These are phyloP conservation scores for Macaca nemestrina DNA, from an alignment of 2,113 vertebrate genomes.

Conservation along the genomic window DNA sequence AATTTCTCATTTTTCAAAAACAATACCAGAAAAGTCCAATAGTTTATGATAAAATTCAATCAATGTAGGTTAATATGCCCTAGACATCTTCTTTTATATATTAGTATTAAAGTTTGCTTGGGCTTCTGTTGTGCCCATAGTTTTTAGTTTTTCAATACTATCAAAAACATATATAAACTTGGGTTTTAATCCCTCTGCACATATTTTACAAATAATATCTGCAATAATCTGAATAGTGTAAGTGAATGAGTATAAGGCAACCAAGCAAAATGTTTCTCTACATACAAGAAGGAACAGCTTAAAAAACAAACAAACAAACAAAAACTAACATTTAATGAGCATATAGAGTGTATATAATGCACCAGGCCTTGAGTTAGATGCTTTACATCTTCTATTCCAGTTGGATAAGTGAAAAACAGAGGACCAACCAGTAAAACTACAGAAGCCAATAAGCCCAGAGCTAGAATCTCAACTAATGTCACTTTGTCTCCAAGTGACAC, in stretches of 20 bases:
- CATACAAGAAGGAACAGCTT: neutral
- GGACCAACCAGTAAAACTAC: no score
- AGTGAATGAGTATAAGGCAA: neutral
- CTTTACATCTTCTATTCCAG: no score
- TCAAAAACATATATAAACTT: neutral
- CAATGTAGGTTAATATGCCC: neutral
- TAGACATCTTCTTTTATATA: neutral
- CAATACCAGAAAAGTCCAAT: neutral
- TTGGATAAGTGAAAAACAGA: no score
- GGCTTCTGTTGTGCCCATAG: neutral
- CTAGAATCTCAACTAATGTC: no score
- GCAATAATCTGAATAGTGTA: neutral
- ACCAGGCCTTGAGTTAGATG: no score
- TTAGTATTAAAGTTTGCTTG: neutral
- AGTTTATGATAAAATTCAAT: neutral
- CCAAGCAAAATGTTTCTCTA: neutral
- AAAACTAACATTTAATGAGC: no score
- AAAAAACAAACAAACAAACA: no score
- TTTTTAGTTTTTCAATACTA: neutral
- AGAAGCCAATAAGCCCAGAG: no score
- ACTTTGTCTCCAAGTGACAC: no score
- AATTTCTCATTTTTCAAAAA: neutral
- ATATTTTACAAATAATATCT: neutral
- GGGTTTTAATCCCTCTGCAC: neutral
- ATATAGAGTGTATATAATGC: no score